Evolutionary conservation across 2,888 invertebrate species (phyloP).

Genomic region (Eupithecia centaureata): DNA sequence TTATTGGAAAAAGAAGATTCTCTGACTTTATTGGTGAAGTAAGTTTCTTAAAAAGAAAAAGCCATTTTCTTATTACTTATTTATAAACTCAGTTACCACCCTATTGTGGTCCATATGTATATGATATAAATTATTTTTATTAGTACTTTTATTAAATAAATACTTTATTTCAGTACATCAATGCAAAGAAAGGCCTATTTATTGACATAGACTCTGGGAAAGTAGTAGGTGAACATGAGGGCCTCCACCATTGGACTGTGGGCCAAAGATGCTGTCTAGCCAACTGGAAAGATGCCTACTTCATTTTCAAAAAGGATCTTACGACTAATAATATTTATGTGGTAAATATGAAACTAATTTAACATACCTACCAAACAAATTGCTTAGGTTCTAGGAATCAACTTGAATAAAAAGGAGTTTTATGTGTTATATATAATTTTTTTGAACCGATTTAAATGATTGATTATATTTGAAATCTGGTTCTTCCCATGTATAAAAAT

Average conservation of each 20-base stretch:
- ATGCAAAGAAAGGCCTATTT: constrained; percentile 90
- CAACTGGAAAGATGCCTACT: constrained; percentile 87
- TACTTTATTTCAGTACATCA: constrained; percentile 87
- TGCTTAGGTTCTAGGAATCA: too few relatives aligned
- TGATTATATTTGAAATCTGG: too few relatives aligned
- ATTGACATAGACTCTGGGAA: constrained; percentile 91
- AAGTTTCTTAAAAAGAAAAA: constrained; percentile 46
- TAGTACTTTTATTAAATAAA: background rate
- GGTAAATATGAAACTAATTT: constrained; percentile 77
- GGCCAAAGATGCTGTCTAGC: constrained; percentile 92
- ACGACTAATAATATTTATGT: constrained; percentile 90
- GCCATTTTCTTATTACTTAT: background rate
- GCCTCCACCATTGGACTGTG: constrained; percentile 96
- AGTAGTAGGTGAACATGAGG: constrained; percentile 91
- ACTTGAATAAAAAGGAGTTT: too few relatives aligned
- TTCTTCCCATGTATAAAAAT: too few relatives aligned
- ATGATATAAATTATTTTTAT: background rate
- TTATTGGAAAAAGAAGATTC: constrained; percentile 96
- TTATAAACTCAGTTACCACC: background rate
- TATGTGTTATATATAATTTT: too few relatives aligned
- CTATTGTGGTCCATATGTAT: background rate
- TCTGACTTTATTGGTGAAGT: constrained; percentile 95
- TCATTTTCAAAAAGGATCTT: constrained; percentile 88
- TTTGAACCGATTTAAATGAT: too few relatives aligned
- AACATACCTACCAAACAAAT: too few relatives aligned